These are phyloP conservation scores for Aphis gossypii DNA, from an alignment of 1,140 invertebrate species.

Conservation along the genomic window DNA sequence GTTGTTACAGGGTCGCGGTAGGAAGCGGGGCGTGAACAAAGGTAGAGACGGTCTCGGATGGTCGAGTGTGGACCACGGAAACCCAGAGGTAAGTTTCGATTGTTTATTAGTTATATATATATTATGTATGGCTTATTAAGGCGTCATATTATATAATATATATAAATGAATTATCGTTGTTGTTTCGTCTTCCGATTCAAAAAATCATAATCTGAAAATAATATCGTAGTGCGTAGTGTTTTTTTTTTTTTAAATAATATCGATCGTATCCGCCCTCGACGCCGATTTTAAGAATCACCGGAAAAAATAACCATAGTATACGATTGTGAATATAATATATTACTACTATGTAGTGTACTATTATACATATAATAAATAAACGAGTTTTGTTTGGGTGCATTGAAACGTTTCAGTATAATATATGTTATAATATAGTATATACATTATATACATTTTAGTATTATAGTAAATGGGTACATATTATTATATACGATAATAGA, in stretches of 20 bases:
- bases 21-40: slow-evolving; percentile 66
- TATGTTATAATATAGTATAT: neutral
- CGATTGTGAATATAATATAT: neutral
- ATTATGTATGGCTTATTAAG: neutral
- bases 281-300: slow-evolving; percentile 17
- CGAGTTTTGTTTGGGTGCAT: slow-evolving; percentile 34
- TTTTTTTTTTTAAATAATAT: neutral
- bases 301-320: neutral
- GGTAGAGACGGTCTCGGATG: slow-evolving; percentile 64
- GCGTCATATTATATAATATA: slow-evolving; percentile 15
- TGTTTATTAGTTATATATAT: slow-evolving; percentile 29
- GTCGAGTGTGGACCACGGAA: slow-evolving; percentile 68
- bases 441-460: neutral
- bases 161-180: neutral
- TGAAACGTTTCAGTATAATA: slow-evolving; percentile 27
- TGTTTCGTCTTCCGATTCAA: neutral
- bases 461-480: neutral
- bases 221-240: neutral
- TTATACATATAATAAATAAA: slow-evolving; percentile 7
- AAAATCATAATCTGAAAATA: neutral
- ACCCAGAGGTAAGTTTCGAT: slow-evolving; percentile 63
- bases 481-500: slow-evolving; percentile 23
- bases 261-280: neutral
- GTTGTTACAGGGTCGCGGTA: slow-evolving; percentile 65
- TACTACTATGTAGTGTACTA: neutral